Evolutionary conservation across 2,888 invertebrate species (phyloP), one percentile per base, ranked within the genome.

Genomic region (Bruchidius siliquastri): DNA sequence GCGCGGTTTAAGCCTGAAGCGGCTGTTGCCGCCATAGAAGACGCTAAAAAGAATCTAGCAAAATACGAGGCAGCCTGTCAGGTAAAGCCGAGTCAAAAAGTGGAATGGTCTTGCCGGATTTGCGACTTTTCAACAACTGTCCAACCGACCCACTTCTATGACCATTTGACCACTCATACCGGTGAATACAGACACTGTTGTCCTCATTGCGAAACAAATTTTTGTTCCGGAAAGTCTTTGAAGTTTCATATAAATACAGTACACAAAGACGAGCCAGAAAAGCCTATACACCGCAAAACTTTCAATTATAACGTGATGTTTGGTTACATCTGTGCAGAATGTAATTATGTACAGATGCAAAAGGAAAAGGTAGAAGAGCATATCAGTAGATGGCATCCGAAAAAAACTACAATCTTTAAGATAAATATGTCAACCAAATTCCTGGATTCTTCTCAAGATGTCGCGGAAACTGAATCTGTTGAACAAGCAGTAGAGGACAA

Each of bases 181-280:
- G 95, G 95, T 0, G 95, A 96, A 85, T 93, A 91, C 79, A 88
- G 91, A 73, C 91, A 90, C 75, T 84, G 87, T 22, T 95, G 95
- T 83, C 88, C 88, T 0, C 85, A 87, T 70, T 95, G 95, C 78
- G 79, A 84, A 72, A 84, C 80, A 76, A 76, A 76, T 10, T 80
- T 83, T 21, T 79, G 81, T 20, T 82, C 79, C 21, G 74, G 74
- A 13, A 85, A 85, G 75, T 79, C 82, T 4, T 74, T 86, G 22
- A 77, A 81, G 20, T 71, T 74, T 0, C 84, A 85, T 75, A 80
- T 82, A 73, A 72, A 77, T 1, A 77, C 76, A 4, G 67, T 73
- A 21, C 85, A 85, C 74, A 77, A 78, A 66, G 76, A 77, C 32
- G 75, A 79, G 13, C 49, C 49, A 13, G 76, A 76, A 1, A 77